phyloP scores from a whole-genome alignment of 1,140 invertebrate species.

The Drosophila yakuba region DNA sequence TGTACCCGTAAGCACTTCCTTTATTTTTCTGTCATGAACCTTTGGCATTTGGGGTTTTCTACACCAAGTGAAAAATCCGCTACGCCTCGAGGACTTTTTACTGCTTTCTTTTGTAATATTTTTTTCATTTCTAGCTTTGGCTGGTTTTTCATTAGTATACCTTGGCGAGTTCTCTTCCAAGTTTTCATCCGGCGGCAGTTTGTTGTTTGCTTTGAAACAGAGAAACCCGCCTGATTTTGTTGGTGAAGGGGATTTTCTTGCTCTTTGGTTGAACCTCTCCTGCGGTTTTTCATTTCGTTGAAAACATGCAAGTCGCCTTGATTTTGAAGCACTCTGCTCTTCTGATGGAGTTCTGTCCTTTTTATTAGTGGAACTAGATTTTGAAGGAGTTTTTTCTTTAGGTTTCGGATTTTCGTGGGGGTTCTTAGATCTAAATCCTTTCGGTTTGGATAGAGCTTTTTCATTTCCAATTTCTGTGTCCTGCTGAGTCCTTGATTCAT shows the following conservation, averaged over 20 bases:
- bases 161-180: not conserved
- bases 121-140: not conserved
- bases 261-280: not conserved
- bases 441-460: not conserved
- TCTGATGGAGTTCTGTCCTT: not conserved
- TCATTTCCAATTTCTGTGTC: not conserved
- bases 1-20: not conserved
- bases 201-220: not conserved
- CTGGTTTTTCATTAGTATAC: too few relatives aligned
- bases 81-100: not conserved
- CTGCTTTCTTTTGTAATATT: not conserved
- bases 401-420: not conserved
- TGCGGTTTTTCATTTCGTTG: not conserved
- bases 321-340: not conserved
- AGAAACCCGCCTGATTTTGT: not conserved
- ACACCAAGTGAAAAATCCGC: not conserved
- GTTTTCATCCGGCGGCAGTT: too few relatives aligned
- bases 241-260: too few relatives aligned
- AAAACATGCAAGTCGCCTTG: not conserved
- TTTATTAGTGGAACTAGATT: not conserved
- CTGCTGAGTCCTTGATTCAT: not conserved
- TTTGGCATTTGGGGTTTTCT: not conserved
- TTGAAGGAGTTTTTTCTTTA: not conserved
- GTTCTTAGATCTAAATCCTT: not conserved
- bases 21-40: not conserved